Evolutionary conservation across 2,113 vertebrate genomes (phyloP).

Genomic region (Tiliqua scincoides): DNA sequence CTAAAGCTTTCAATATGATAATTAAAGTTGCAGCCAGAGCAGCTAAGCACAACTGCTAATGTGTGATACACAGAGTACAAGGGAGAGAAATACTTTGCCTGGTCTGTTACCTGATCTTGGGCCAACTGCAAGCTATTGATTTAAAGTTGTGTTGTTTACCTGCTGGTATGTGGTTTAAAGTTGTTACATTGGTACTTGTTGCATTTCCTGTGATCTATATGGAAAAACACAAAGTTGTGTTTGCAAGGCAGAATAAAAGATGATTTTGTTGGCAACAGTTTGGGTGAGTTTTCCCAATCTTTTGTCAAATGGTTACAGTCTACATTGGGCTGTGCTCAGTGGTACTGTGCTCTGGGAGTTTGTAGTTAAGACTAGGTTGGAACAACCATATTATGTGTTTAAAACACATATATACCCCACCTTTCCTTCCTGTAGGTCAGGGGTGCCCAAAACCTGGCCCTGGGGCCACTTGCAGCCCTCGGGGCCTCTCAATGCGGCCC

Average conservation of each 20-base stretch:
- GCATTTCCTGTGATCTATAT: conserved; percentile 8
- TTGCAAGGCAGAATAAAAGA: background rate
- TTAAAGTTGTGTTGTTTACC: background rate
- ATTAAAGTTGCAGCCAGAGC: conserved; percentile 26
- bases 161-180: background rate
- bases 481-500: too few species aligned
- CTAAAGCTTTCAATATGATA: background rate
- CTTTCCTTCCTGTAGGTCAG: too few species aligned
- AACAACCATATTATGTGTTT: too few species aligned
- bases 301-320: too few species aligned
- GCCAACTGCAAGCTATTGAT: background rate
- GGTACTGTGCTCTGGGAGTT: too few species aligned
- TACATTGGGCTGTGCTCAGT: too few species aligned
- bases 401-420: too few species aligned
- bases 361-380: too few species aligned
- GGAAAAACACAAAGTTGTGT: background rate
- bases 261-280: background rate
- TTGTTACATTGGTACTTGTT: background rate
- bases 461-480: too few species aligned
- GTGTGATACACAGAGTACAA: background rate
- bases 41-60: conserved; percentile 3
- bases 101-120: conserved; percentile 1
- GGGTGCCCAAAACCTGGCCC: too few species aligned
- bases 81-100: background rate
- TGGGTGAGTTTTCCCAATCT: conserved; percentile 10